These are phyloP conservation scores for Apeira syringaria DNA, from an alignment of 2,888 invertebrate genomes.

Conservation along the genomic window DNA sequence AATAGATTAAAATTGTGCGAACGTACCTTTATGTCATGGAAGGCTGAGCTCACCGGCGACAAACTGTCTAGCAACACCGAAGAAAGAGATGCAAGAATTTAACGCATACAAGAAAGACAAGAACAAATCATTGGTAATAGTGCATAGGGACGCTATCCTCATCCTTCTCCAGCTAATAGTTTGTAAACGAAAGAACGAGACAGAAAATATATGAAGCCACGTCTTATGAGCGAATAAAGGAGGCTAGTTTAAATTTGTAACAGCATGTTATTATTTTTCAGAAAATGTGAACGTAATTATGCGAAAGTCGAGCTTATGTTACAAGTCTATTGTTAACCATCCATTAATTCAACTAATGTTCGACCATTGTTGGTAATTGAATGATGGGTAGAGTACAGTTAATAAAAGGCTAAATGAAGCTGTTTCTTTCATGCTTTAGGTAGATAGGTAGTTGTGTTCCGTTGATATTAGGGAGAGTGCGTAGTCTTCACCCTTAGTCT, in stretches of 20 bases:
- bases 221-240: slow-evolving; percentile 22
- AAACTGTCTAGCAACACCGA: slow-evolving; percentile 41
- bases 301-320: no score
- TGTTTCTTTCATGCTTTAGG: no score
- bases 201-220: slow-evolving; percentile 6
- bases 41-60: slow-evolving; percentile 38
- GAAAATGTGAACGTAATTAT: no score
- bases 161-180: slow-evolving; percentile 14
- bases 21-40: slow-evolving; percentile 33
- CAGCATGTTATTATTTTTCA: no score
- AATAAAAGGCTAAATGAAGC: no score
- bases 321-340: no score
- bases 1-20: slow-evolving; percentile 10
- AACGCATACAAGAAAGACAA: slow-evolving; percentile 7
- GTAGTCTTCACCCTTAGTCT: no score
- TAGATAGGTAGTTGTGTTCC: no score
- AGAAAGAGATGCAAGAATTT: slow-evolving; percentile 28
- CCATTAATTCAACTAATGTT: no score
- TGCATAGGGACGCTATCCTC: slow-evolving; percentile 16
- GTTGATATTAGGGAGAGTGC: no score
- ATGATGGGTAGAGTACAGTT: no score
- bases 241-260: slow-evolving; percentile 12
- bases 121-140: slow-evolving; percentile 22
- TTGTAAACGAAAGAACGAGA: slow-evolving; percentile 9
- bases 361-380: no score